phyloP scores from a whole-genome alignment of 2,113 vertebrate genomes.

The Xerus inauris region DNA sequence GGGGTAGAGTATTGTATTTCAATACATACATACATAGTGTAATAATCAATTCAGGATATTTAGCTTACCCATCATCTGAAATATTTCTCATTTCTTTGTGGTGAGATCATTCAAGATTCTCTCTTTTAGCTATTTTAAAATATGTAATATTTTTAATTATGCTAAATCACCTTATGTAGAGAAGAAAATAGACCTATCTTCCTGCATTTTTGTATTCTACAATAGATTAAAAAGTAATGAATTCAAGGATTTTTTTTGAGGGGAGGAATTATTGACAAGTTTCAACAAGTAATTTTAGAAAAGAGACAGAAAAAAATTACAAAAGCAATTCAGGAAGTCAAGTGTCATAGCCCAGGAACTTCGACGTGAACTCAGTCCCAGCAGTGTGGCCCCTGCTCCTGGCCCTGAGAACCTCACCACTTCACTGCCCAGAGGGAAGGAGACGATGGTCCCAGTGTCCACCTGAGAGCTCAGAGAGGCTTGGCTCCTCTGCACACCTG shows the following conservation, averaged over 20 bases:
- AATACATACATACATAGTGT: neutral
- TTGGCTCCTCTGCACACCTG: fast-evolving
- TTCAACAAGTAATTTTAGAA: neutral
- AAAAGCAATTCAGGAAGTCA: neutral
- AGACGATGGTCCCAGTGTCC: fast-evolving
- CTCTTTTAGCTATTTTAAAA: neutral
- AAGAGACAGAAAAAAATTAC: neutral
- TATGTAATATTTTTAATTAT: neutral
- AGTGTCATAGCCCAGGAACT: fast-evolving
- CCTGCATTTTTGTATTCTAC: neutral
- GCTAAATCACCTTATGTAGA: neutral
- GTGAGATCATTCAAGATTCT: neutral
- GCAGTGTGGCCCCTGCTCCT: fast-evolving
- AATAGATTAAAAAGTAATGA: neutral
- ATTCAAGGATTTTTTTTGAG: neutral
- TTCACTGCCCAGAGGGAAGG: fast-evolving
- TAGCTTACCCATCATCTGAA: neutral
- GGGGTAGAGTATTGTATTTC: neutral
- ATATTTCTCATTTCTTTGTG: neutral
- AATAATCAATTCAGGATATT: neutral
- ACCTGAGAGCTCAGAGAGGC: fast-evolving
- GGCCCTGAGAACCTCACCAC: fast-evolving
- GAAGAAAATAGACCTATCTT: neutral
- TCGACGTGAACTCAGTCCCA: too few species aligned
- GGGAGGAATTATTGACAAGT: fast-evolving